These are phyloP conservation scores for Pantherophis guttatus DNA, from an alignment of 2,113 vertebrate species.

Conservation along the genomic window DNA sequence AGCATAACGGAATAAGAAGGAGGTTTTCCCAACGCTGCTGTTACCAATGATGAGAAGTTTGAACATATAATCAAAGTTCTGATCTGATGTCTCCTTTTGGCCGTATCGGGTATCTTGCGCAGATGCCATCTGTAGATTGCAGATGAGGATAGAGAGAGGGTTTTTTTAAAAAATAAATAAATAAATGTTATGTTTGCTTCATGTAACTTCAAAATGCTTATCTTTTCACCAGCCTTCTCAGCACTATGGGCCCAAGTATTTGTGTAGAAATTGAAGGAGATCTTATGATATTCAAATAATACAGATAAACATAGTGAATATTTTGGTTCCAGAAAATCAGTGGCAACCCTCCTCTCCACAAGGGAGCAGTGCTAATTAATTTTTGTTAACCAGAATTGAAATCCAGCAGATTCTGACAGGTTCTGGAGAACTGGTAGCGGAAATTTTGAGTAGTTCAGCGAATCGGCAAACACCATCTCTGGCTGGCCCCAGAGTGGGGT, in stretches of 20 bases:
- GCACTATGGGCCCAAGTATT: neutral
- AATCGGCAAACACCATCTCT: too few relatives aligned
- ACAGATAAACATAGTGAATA: slow-evolving; percentile 39
- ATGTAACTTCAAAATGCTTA: slow-evolving; percentile 21
- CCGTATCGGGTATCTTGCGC: slow-evolving; percentile 81
- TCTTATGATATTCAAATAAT: slow-evolving; percentile 13
- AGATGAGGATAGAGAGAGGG: neutral
- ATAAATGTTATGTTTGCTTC: neutral
- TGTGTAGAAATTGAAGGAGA: neutral
- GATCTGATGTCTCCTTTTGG: slow-evolving; percentile 88
- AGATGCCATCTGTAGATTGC: slow-evolving; percentile 80
- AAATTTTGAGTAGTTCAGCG: too few relatives aligned
- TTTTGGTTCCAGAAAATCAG: slow-evolving; percentile 34
- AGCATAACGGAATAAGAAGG: slow-evolving; percentile 95
- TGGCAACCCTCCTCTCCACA: neutral
- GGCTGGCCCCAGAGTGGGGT: too few relatives aligned
- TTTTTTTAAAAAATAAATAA: neutral
- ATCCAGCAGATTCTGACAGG: too few relatives aligned
- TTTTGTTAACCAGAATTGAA: neutral
- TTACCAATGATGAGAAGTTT: slow-evolving; percentile 92
- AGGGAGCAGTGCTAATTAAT: neutral
- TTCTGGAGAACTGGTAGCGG: too few relatives aligned
- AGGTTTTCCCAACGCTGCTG: slow-evolving; percentile 92
- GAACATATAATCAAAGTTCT: slow-evolving; percentile 97
- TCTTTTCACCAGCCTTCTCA: slow-evolving; percentile 6